Conservation (phyloP, 2,888 invertebrate genomes). For the Scrobipalpa atriplicella region DNA sequence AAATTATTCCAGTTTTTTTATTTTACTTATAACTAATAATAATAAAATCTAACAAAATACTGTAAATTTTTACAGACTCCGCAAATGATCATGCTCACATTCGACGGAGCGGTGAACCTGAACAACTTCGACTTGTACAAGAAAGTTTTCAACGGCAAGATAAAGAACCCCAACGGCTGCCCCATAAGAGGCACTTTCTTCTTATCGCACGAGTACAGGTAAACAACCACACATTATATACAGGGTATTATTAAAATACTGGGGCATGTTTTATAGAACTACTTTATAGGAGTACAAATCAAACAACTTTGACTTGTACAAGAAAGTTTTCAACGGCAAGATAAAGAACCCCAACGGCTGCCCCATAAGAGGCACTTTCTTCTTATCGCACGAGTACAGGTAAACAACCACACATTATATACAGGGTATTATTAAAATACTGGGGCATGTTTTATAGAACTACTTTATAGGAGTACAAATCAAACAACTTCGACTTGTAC, state of each 20-base stretch:
- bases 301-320: constrained; percentile 95
- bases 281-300: too few species aligned
- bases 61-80: constrained; percentile 85
- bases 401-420: constrained; percentile 47
- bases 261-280: too few species aligned
- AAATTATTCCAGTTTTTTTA: too few species aligned
- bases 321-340: constrained; percentile 91
- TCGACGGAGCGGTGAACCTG: constrained; percentile 96
- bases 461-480: too few species aligned
- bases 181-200: constrained; percentile 96
- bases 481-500: constrained; percentile 95
- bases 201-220: constrained; percentile 93
- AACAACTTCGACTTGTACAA: constrained; percentile 95
- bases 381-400: constrained; percentile 94
- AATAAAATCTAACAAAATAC: background rate
- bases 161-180: constrained; percentile 95
- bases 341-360: constrained; percentile 95
- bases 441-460: too few species aligned
- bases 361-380: constrained; percentile 94
- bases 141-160: constrained; percentile 90
- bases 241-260: constrained; percentile 24
- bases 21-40: too few species aligned
- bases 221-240: constrained; percentile 38
- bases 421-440: constrained; percentile 24
- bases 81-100: constrained; percentile 95